Evolutionary conservation across 2,888 invertebrate species (phyloP).

Genomic region (Lithophane socia): DNA sequence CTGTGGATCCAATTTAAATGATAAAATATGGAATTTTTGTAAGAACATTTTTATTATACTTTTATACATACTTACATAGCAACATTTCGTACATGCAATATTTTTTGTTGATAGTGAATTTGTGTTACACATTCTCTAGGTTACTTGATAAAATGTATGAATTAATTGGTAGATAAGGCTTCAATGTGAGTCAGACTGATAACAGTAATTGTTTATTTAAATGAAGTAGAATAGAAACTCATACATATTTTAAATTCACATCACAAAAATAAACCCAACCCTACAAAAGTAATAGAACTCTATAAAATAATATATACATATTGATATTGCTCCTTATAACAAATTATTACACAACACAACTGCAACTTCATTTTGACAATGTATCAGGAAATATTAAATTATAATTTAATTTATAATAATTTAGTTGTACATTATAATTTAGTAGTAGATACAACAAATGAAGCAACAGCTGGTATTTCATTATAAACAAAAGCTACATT

Average conservation of each 20-base stretch:
- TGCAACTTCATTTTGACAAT: constrained; percentile 27
- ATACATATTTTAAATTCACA: constrained; percentile 28
- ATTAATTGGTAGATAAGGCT: constrained; percentile 60
- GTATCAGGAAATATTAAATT: constrained; percentile 14
- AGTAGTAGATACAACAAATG: constrained; percentile 12
- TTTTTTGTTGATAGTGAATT: constrained; percentile 39
- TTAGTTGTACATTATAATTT: constrained; percentile 4
- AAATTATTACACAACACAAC: constrained; percentile 14
- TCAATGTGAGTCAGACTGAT: constrained; percentile 44
- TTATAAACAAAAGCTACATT: constrained; percentile 25
- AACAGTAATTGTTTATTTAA: constrained; percentile 41
- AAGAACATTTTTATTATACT: constrained; percentile 53
- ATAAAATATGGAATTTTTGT: constrained; percentile 3
- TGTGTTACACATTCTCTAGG: constrained; percentile 31
- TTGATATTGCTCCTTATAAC: constrained; percentile 1
- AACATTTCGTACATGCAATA: constrained; percentile 49
- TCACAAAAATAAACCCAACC: constrained; percentile 41
- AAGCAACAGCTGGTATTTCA: constrained; percentile 23
- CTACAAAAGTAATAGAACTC: constrained; percentile 22
- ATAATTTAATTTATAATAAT: constrained; percentile 2
- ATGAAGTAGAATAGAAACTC: constrained; percentile 12
- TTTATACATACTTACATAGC: constrained; percentile 41
- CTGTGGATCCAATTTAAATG: too few relatives aligned
- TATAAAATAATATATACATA: constrained; percentile 33
- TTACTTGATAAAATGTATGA: constrained; percentile 45